Evolutionary conservation across 2,888 invertebrate genomes (phyloP), one percentile per base, ranked within the genome.

Genomic region (Macropis europaea): DNA sequence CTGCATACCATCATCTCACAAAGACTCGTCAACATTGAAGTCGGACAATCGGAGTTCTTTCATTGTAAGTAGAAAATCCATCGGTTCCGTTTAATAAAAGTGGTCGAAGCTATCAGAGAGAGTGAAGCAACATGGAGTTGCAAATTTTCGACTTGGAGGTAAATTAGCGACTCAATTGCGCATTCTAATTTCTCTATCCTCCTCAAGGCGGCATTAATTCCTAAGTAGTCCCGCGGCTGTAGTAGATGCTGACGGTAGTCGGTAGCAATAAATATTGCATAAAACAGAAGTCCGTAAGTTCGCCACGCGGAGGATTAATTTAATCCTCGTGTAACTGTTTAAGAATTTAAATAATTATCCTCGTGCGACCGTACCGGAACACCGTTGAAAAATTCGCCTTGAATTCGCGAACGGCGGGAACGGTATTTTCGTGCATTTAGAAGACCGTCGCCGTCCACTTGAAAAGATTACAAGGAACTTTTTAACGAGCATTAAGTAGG

Each of bases 171-270:
- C 38, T 67, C 52, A 50, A 53, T 59, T 52, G 68, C 34, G 68
- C 48, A 67, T 52, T 57, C 67, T 68, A 57, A 69, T 67, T 69
- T 66, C 68, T 68, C 68, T 45, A 56, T 56, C 56, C 67, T 66
- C 56, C 68, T 66, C 56, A 34, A 22, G 56, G 7, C 30, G 48
- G 24, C 34, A 56, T 68, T 68, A 56, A 66, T 68, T 68, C 67
- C 50, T 66, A 56, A 68, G 56, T 56, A 56, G 48, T 50, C 50
- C 56, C 56, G 5, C 9, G 56, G 50, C 36, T 43, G 42, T 50
- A 66, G 50, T 66, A 66, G 67, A 68, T 43, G 67, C 67, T 38
- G 56, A 43, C 43, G 43, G 42, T 43, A 56, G 28, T 56, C 38
- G 42, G 50, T 30, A 30, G 50, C 30, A 56, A 68, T 68, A 68